Conservation (phyloP, 2,888 invertebrate genomes). For the Bibio marci region DNA sequence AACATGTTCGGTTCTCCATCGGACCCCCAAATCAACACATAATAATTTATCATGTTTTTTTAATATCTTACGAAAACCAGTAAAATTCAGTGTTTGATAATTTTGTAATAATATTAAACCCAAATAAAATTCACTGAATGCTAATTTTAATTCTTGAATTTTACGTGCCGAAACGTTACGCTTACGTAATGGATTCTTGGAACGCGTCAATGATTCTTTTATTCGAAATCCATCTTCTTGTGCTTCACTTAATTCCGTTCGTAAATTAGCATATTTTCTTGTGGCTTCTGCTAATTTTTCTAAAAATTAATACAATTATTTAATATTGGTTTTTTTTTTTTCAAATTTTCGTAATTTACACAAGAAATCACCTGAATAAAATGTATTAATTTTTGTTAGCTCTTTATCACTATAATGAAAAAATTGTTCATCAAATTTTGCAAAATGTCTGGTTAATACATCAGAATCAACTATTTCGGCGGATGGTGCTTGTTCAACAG, state of each 20-base stretch:
- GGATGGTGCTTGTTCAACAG: constrained; percentile 60
- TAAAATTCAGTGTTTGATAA: constrained; percentile 75
- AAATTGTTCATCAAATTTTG: constrained; percentile 70
- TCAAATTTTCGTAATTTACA: constrained; percentile 23
- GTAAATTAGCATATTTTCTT: constrained; percentile 56
- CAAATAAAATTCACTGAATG: constrained; percentile 80
- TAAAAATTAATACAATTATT: constrained; percentile 14
- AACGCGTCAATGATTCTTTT: constrained; percentile 22
- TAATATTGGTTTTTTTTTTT: background rate
- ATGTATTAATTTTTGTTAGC: constrained; percentile 73
- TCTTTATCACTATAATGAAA: constrained; percentile 74
- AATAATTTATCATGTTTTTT: constrained; percentile 79
- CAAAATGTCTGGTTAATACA: constrained; percentile 50
- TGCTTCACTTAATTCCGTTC: constrained; percentile 46
- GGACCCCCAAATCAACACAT: constrained; percentile 49
- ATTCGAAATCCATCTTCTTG: constrained; percentile 26
- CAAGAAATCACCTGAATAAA: constrained; percentile 38
- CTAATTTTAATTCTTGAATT: constrained; percentile 66
- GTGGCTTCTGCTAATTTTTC: constrained; percentile 82
- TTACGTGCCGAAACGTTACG: constrained; percentile 43
- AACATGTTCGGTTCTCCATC: constrained; percentile 62
- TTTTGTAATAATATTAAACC: constrained; percentile 73
- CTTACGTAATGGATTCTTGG: constrained; percentile 26
- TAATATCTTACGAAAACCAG: constrained; percentile 76
- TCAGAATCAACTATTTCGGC: constrained; percentile 56